Base-by-base conservation (phyloP, 2,797 vertebrate species). In the Helostoma temminkii region DNA sequence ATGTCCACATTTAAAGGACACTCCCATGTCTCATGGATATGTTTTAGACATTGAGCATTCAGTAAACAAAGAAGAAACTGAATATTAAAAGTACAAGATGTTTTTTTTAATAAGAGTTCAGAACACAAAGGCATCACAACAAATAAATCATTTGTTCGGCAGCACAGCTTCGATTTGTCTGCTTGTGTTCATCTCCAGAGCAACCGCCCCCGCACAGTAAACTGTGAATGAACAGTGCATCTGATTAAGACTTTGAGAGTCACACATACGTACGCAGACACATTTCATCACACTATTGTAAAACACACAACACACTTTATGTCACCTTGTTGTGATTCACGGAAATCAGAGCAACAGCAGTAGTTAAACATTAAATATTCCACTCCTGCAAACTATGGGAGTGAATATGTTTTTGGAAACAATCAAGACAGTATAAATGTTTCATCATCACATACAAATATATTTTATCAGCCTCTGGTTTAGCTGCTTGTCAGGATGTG, bases 131-230 rank as follows among this genome's bases (percentile, higher is more conserved):
- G 8, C 58, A 48, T 36, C 24, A 43, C 11, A 24, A 47, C 36
- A 37, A 49, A 76, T 72, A 76, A 60, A 75, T 76, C 32, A 57
- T 69, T 53, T 74, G 37, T 55, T 71, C 47, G 26, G 8, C 24
- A 19, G 48, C 41, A 39, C 32, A 39, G 68, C 37, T 79, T 25
- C 58, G 42, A 28, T 76, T 46, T 24, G 57, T 76, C 4, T 84
- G 61, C 81, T 88, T 85, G 65, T 69, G 59, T 77, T 81, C 25
- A 46, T 88, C 80, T 77, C 84, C 76, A 43, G 54, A 66, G 83
- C 73, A 86, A 90, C 88, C 18, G 68, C 55, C 9, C 14, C 41
- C 0, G 16, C 28, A 7, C 34, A 21, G 26, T 42, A 50, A 66
- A 47, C 53, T 30, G 26, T 72, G 83, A 81, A 80, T 76, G 60